Evolutionary conservation across 2,797 vertebrate genomes (phyloP), one percentile per base, ranked within the genome.

Genomic region (Anabas testudineus): DNA sequence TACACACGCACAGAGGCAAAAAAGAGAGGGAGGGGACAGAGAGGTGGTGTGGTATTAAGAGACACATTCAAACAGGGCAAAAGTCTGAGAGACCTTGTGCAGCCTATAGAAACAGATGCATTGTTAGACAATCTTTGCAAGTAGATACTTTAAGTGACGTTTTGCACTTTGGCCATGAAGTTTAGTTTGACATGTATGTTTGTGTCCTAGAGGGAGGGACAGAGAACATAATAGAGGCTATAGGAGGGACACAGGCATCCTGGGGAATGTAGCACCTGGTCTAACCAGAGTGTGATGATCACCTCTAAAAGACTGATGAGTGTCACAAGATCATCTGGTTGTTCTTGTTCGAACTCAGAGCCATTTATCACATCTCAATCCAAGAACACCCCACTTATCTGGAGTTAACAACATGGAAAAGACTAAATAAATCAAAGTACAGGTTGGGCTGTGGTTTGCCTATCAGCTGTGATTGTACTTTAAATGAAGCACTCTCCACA

Each of bases 191-290:
- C 69, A 55, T 59, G 51, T 8, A 7, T 54, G 41, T 61, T 30
- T 45, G 54, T 51, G 46, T 61, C 36, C 53, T n/a, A 32, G 10
- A n/a, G 19, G 62, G 42, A 58, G 47, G 52, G 52, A 39, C 4
- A 34, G 43, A 16, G 22, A 63, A 34, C 14, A 59, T 43, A 64
- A 74, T 9, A 74, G 65, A 39, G 34, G 41, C 57, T 58, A 26
- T 37, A 45, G 28, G 72, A 21, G 37, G 72, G 67, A 74, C 42
- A 67, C 61, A 37, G 53, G 63, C 32, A 45, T 48, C 68, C 69
- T 74, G 53, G 73, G 87, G 88, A 93, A 93, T 92, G 87, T 91
- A 46, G 70, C 88, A 91, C 90, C 82, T 85, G 66, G 74, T 73
- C 84, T 77, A 89, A 90, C 90, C 85, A 85, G 43, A 80, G 77